Evolutionary conservation across 1,140 invertebrate genomes (phyloP), one percentile per base, ranked within the genome.

Genomic region (Scaptomyza montana): DNA sequence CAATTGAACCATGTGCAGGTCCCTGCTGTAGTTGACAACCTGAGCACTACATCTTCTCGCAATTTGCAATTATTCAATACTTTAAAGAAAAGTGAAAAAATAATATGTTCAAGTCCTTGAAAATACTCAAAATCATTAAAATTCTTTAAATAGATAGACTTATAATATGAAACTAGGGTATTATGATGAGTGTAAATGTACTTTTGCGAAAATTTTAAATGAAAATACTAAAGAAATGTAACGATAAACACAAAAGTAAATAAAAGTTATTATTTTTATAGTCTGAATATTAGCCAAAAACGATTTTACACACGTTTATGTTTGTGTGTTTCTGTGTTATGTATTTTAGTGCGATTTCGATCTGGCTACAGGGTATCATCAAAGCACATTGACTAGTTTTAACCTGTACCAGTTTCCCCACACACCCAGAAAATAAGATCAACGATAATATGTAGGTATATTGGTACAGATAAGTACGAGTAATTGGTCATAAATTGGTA

Each of bases 1-100:
- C 39, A 43, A 43, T 43, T 43, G 39, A 43, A 43, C 39, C 39
- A 43, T 43, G 39, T 43, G 39, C 39, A 12, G 39, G 39, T 43
- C 39, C 39, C 39, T 12, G 39, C 39, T 43, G 39, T 43, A 43
- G 39, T 43, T 43, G 39, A 43, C 39, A 43, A 43, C 39, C n/a
- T 43, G 39, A 43, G 39, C 39, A 43, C 12, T 1, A 43, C 39
- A 43, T 43, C 3, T 43, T 36, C 8, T 36, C 33, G 8, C 39
- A 43, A 43, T 43, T 43, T 43, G 39, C 39, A 43, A n/a, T 43
- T 43, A 43, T 43, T 43, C 1, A 43, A 43, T n/a, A 43, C n/a
- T 43, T 43, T 43, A 5, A 43, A 43, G 39, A 43, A 43, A 43
- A 43, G 39, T n/a, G 12, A 3, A 43, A 12, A 43, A n/a, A 43